Conservation (phyloP, 2,888 invertebrate genomes). For the Cheilosia impressa region DNA sequence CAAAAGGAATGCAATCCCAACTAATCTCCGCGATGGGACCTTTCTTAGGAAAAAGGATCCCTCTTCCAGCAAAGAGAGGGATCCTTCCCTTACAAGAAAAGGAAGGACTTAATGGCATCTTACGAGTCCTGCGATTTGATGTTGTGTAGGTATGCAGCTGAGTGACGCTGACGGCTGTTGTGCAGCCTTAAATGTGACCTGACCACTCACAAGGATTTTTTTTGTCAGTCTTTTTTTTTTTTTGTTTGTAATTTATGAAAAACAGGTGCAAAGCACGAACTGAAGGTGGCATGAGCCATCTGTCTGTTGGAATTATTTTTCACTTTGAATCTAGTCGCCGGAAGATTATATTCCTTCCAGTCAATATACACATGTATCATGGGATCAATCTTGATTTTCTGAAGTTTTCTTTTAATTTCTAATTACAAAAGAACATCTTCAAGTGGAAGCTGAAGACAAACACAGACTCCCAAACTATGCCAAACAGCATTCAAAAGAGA, state of each 20-base stretch:
- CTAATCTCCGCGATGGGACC: slow-evolving; percentile 42
- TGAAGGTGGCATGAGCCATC: slow-evolving; percentile 66
- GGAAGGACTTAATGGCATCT: slow-evolving; percentile 49
- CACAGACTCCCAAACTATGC: neutral
- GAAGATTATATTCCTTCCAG: slow-evolving; percentile 2
- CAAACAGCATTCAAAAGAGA: neutral
- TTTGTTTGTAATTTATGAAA: slow-evolving; percentile 61
- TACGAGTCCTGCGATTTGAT: slow-evolving; percentile 34
- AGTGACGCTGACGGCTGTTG: slow-evolving; percentile 48
- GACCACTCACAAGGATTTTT: slow-evolving; percentile 42
- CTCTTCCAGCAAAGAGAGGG: slow-evolving; percentile 13
- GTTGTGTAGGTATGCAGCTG: slow-evolving; percentile 34
- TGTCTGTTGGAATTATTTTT: slow-evolving; percentile 69
- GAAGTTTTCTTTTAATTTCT: slow-evolving; percentile 60
- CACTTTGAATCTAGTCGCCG: slow-evolving; percentile 41
- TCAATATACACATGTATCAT: neutral
- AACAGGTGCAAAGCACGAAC: slow-evolving; percentile 67
- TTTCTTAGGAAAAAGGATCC: slow-evolving; percentile 56
- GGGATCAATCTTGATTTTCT: slow-evolving; percentile 47
- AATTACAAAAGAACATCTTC: slow-evolving; percentile 64
- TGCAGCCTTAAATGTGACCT: slow-evolving; percentile 33
- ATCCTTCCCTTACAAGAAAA: slow-evolving; percentile 12
- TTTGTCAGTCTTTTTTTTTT: neutral
- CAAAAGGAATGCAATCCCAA: slow-evolving; percentile 51
- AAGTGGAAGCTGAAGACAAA: slow-evolving; percentile 14